Evolutionary conservation across 37 sponge, comb jelly and placozoan species (phyloP).

Genomic region (Diacarnus erythraeanus): DNA sequence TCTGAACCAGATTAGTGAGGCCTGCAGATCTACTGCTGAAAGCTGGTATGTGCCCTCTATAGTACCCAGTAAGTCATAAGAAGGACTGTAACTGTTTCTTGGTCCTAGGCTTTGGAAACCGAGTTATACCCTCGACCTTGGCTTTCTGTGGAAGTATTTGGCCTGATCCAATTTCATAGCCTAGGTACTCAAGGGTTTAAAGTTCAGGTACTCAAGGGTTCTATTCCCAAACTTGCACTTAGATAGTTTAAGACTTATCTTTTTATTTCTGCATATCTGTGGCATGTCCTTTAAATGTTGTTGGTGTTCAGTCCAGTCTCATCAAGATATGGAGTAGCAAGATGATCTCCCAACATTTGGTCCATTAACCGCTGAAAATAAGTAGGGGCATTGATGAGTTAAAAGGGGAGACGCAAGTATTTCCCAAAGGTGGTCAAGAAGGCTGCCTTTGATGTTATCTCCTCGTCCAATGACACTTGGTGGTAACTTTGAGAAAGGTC

Average conservation of each 20-base stretch:
- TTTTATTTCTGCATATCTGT: not conserved
- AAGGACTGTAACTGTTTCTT: not conserved
- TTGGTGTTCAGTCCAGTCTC: not conserved
- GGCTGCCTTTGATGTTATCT: not conserved
- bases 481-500: not conserved
- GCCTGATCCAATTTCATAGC: not conserved
- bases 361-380: not conserved
- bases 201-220: too few species aligned
- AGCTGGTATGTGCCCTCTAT: conserved; percentile 48
- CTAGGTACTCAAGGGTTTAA: not conserved
- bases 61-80: not conserved
- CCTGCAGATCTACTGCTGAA: conserved; percentile 35
- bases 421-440: not conserved
- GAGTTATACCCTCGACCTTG: not conserved
- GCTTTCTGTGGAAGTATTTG: not conserved
- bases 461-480: not conserved
- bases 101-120: not conserved
- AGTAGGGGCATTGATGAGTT: not conserved
- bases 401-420: not conserved
- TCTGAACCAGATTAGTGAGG: conserved; percentile 57
- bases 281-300: not conserved
- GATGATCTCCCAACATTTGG: not conserved
- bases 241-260: not conserved
- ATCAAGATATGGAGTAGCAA: not conserved
- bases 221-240: not conserved